Evolutionary conservation across 1,140 invertebrate species (phyloP).

Genomic region (Drosophila navojoa): DNA sequence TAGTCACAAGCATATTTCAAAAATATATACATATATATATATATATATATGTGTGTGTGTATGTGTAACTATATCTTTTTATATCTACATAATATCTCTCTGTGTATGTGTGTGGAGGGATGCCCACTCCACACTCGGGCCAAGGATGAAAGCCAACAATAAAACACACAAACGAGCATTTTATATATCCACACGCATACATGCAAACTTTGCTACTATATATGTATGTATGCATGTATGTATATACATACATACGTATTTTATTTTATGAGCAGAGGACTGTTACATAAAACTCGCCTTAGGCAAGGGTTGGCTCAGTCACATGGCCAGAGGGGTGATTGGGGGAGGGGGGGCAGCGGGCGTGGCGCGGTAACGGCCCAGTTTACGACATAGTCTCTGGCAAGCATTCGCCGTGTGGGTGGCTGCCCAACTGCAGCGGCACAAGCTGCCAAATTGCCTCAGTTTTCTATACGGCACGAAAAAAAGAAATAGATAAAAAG

Average conservation of each 20-base stretch:
- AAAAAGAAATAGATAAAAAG: conserved; percentile 34
- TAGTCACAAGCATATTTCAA: conserved; percentile 80
- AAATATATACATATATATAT: conserved; percentile 34
- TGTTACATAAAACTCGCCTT: conserved; percentile 74
- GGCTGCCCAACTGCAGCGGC: conserved; percentile 30
- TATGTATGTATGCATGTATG: conserved; percentile 64
- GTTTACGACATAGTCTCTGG: conserved; percentile 44
- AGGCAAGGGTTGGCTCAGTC: conserved; percentile 63
- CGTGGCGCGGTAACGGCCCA: conserved; percentile 20
- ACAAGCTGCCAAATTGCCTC: conserved; percentile 49
- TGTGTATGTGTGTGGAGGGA: conserved; percentile 1
- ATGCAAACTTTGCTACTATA: conserved; percentile 28
- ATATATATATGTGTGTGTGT: background rate
- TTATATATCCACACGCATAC: conserved; percentile 33
- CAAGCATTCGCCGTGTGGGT: conserved; percentile 49
- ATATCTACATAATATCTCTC: conserved; percentile 5
- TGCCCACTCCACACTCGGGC: conserved; percentile 19
- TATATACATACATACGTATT: conserved; percentile 68
- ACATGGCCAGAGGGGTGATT: background rate
- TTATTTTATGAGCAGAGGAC: conserved; percentile 72
- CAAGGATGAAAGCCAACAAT: conserved; percentile 63
- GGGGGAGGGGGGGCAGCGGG: no score
- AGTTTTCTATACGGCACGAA: conserved; percentile 18
- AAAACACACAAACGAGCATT: conserved; percentile 53
- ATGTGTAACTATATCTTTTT: conserved; percentile 7